These are phyloP conservation scores for Pocillopora meandrina DNA, from an alignment of 92 coral and sea anemone species.

Conservation along the genomic window DNA sequence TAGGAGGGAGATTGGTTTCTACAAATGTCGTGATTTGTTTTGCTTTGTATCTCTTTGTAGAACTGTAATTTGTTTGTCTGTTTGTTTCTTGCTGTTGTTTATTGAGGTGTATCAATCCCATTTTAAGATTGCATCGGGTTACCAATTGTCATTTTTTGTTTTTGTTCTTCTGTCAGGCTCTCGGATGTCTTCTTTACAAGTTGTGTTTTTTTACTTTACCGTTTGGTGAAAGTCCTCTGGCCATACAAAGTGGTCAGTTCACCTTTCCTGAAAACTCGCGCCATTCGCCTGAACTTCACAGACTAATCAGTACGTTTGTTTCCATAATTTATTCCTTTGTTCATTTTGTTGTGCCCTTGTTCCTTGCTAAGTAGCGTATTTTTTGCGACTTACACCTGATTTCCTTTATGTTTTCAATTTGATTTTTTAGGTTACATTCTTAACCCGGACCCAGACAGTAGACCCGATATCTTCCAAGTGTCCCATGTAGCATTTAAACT, in stretches of 20 bases:
- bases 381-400: neutral
- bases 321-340: neutral
- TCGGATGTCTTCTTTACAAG: conserved; percentile 95
- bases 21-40: too few relatives aligned
- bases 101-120: too few relatives aligned
- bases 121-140: too few relatives aligned
- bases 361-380: neutral
- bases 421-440: conserved; percentile 66
- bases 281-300: conserved; percentile 81
- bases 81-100: too few relatives aligned
- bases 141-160: neutral
- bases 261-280: conserved; percentile 94
- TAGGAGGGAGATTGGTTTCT: too few relatives aligned
- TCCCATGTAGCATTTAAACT: conserved; percentile 83
- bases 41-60: too few relatives aligned
- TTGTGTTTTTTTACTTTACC: conserved; percentile 91
- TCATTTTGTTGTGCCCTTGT: neutral
- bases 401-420: neutral
- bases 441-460: conserved; percentile 89
- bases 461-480: conserved; percentile 95
- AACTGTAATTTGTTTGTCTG: too few relatives aligned
- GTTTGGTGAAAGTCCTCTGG: conserved; percentile 96
- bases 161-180: conserved; percentile 65
- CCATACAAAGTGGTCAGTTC: conserved; percentile 98
- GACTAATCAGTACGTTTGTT: conserved; percentile 82